Percentiles rank a stretch among this genome's conserved stretches.
phyloP scores from a whole-genome alignment of 2,797 vertebrate species.

The Chelon auratus region DNA sequence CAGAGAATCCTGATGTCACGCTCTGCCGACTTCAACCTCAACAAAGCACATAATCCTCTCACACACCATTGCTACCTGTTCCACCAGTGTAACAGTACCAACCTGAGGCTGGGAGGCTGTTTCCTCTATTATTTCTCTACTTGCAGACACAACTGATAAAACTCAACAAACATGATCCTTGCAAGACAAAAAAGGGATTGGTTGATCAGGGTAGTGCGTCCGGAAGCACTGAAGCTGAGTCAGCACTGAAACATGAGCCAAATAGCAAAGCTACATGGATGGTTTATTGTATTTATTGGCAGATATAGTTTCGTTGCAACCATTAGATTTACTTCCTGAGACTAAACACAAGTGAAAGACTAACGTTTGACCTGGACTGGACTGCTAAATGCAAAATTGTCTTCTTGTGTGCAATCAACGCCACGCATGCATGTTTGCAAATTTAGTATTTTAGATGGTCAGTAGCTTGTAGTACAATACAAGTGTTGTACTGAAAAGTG shows the following conservation, averaged over 20 bases:
- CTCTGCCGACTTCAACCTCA: background rate
- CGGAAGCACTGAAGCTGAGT: slow-evolving; percentile 7
- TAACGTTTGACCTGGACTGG: background rate
- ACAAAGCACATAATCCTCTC: background rate
- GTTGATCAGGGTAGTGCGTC: background rate
- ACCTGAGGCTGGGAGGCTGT: background rate
- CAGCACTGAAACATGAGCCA: slow-evolving; percentile 23
- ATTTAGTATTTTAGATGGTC: background rate
- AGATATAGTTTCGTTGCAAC: slow-evolving; percentile 16
- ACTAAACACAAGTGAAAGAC: slow-evolving; percentile 6
- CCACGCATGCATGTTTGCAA: background rate
- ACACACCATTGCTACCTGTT: background rate
- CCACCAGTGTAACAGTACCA: background rate
- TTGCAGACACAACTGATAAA: background rate
- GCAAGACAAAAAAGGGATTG: background rate
- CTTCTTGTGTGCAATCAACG: background rate
- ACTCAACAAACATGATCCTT: background rate
- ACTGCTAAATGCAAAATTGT: background rate
- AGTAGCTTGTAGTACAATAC: slow-evolving; percentile 5
- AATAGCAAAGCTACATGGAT: slow-evolving; percentile 18
- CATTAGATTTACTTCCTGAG: slow-evolving; percentile 13
- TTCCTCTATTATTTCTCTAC: background rate
- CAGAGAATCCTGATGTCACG: background rate
- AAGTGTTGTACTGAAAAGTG: slow-evolving; percentile 17
- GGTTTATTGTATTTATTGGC: slow-evolving; percentile 27